Evolutionary conservation across 2,113 vertebrate species (phyloP), one percentile per base, ranked within the genome.

Genomic region (Brevimyrus niger): DNA sequence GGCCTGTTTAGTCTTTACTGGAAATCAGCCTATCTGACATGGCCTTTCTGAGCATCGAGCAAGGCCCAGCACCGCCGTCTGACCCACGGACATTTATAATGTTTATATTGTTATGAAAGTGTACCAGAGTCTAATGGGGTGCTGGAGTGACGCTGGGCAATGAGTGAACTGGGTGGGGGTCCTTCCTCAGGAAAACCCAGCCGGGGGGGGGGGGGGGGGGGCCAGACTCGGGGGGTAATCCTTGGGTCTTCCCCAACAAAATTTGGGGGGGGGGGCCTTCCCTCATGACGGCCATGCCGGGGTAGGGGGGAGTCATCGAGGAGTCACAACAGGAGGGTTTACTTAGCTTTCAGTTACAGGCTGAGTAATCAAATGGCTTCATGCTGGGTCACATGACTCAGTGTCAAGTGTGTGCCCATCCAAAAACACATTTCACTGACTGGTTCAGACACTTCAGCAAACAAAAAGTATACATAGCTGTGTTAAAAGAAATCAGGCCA

Each of bases 1-100:
- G 83, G 46, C n/a, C 44, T 47, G 83, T 86, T 86, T 86, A 86
- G 83, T 86, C 44, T 86, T 44, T 85, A 48, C 73, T 80, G 73
- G 73, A 80, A 80, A 42, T 48, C 46, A n/a, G 44, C 47, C 83
- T 86, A 50, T 50, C 44, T 86, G 83, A 86, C 83, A 8, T 86
- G 83, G 83, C 83, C 46, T 47, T 86, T 47, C n/a, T 86, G 44
- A 86, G 83, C 21, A 48, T 50, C 3, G 47, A 86, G 48, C 8
- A 10, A 48, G 10, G 21, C 47, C 83, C 47, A 44, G 11, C 13
- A n/a, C 83, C 47, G 7, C 17, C 9, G 80, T 83, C 38, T 44
- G 80, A 21, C 35, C 61, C 61, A 31, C n/a, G n/a, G n/a, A 83
- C 80, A 47, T n/a, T 69, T 84, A 10, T 10, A 21, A 11, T 0